Evolutionary conservation across 92 coral and sea anemone genomes (phyloP).

Genomic region (Desmophyllum pertusum): DNA sequence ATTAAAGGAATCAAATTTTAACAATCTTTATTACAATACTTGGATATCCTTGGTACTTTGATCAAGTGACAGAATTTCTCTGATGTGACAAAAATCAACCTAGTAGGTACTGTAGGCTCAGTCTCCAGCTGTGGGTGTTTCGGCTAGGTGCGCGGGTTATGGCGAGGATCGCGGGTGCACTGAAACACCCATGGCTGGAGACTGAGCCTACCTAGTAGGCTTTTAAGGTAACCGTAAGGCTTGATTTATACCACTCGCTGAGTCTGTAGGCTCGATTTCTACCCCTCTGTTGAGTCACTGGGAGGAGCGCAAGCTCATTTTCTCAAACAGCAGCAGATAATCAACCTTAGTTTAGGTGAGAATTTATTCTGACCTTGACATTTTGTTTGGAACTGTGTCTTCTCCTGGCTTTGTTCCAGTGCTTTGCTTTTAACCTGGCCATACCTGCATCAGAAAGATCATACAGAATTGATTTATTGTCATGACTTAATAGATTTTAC

Average conservation of each 20-base stretch:
- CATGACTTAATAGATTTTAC: not conserved
- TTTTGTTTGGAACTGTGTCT: conserved; percentile 76
- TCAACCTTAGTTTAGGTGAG: not conserved
- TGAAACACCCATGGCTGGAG: no score
- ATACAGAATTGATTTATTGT: not conserved
- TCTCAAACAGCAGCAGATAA: no score
- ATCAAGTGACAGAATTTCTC: not conserved
- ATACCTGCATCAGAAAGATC: conserved; percentile 54
- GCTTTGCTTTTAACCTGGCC: conserved; percentile 85
- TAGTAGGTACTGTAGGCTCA: no score
- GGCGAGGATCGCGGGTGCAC: no score
- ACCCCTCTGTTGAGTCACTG: no score
- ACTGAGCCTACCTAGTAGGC: no score
- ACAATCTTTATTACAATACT: not conserved
- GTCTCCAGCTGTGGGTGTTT: no score
- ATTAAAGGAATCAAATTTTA: not conserved
- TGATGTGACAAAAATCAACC: not conserved
- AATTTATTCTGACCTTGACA: conserved; percentile 73
- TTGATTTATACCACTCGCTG: no score
- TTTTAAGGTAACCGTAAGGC: no score
- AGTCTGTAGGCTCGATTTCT: no score
- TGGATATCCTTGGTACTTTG: not conserved
- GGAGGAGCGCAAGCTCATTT: no score
- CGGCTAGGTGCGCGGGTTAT: no score
- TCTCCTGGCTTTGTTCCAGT: conserved; percentile 74